Percentiles rank a stretch among this genome's conserved stretches.
phyloP scores from a whole-genome alignment of 2,113 vertebrate species.

The Madoqua kirkii region DNA sequence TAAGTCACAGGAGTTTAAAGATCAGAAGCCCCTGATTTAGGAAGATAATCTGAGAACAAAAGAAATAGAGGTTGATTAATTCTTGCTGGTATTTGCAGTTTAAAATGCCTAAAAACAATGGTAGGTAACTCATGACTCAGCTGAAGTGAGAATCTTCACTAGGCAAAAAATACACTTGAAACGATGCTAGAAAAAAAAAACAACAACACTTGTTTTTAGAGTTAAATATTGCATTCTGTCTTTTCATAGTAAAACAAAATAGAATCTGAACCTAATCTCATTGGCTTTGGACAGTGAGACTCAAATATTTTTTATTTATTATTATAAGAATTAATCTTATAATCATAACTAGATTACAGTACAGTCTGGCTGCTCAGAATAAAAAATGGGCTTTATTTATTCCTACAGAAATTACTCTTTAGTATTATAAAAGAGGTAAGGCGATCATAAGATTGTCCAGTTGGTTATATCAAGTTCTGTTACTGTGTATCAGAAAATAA shows the following conservation, averaged over 20 bases:
- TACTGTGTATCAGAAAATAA: conserved; percentile 2
- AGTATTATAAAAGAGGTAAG: background rate
- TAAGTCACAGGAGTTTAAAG: conserved; percentile 43
- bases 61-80: conserved; percentile 47
- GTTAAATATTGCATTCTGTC: background rate
- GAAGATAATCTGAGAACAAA: conserved; percentile 26
- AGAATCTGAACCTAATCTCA: conserved; percentile 32
- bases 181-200: background rate
- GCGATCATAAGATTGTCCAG: background rate
- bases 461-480: background rate
- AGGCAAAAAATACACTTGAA: conserved; percentile 43
- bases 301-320: background rate
- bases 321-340: conserved; percentile 37
- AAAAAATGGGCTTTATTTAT: conserved; percentile 18
- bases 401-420: conserved; percentile 4
- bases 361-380: conserved; percentile 1
- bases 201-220: background rate
- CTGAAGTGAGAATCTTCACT: background rate
- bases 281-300: background rate
- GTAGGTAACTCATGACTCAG: conserved; percentile 38
- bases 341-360: conserved; percentile 29
- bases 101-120: conserved; percentile 33
- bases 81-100: conserved; percentile 35
- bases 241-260: conserved; percentile 41
- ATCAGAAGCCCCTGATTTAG: conserved; percentile 47